These are phyloP conservation scores for Myiozetetes cayanensis DNA, from an alignment of 2,113 vertebrate genomes.

Conservation along the genomic window DNA sequence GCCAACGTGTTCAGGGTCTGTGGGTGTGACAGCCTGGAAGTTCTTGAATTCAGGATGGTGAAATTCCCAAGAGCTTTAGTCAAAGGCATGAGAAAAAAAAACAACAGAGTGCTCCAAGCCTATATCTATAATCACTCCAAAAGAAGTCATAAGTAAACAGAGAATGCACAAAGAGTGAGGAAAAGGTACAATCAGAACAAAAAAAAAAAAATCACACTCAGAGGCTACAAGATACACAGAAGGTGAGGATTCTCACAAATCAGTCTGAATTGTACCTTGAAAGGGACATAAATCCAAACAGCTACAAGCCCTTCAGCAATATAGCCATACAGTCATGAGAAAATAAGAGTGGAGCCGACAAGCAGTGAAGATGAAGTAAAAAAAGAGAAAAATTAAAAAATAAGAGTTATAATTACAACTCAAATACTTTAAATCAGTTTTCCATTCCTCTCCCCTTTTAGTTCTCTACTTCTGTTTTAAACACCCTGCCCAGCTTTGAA, in stretches of 20 bases:
- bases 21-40: neutral
- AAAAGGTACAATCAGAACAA: neutral
- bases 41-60: neutral
- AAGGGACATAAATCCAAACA: neutral
- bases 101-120: neutral
- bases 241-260: neutral
- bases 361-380: neutral
- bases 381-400: neutral
- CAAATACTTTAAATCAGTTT: neutral
- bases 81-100: neutral
- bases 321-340: neutral
- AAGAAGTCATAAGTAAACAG: neutral
- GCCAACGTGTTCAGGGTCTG: neutral
- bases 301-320: neutral
- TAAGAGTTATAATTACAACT: neutral
- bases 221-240: neutral
- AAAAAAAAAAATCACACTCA: neutral
- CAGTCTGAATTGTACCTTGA: neutral
- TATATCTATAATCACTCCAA: neutral
- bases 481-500: neutral
- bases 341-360: neutral
- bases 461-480: neutral
- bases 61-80: neutral
- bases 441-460: neutral
- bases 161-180: neutral